Conservation (phyloP, 2,888 invertebrate species). For the Crocallis elinguaria region DNA sequence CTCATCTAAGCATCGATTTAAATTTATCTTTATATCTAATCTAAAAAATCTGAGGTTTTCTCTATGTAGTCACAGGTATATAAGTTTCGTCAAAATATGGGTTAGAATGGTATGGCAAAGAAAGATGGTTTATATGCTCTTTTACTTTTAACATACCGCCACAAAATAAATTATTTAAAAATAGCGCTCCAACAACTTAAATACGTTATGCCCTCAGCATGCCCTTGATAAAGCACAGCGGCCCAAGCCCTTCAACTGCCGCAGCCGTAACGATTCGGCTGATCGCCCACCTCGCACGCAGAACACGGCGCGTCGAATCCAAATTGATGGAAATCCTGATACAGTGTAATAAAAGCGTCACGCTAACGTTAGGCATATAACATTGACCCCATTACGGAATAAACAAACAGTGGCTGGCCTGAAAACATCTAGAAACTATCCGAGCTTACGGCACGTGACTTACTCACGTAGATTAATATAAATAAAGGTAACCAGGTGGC, state of each 20-base stretch:
- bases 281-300: slow-evolving; percentile 3
- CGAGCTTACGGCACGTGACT: not conserved
- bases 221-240: not conserved
- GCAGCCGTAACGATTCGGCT: not conserved
- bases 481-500: too few relatives aligned
- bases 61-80: too few relatives aligned
- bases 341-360: slow-evolving; percentile 51
- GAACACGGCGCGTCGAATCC: slow-evolving; percentile 12
- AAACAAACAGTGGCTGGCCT: slow-evolving; percentile 57
- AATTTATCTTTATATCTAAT: too few relatives aligned
- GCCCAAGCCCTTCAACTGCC: not conserved
- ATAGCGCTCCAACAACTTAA: too few relatives aligned
- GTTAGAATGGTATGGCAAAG: too few relatives aligned
- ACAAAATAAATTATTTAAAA: too few relatives aligned
- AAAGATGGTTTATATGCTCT: too few relatives aligned
- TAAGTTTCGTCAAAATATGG: too few relatives aligned
- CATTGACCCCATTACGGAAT: slow-evolving; percentile 70
- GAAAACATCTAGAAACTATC: slow-evolving; percentile 31
- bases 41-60: too few relatives aligned
- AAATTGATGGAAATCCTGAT: slow-evolving; percentile 52
- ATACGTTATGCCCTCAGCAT: too few relatives aligned
- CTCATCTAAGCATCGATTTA: too few relatives aligned
- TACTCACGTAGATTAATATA: slow-evolving; percentile 9
- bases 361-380: slow-evolving; percentile 58
- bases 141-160: too few relatives aligned